Conservation (phyloP, 2,113 vertebrate species). For the Catharus minimus region DNA sequence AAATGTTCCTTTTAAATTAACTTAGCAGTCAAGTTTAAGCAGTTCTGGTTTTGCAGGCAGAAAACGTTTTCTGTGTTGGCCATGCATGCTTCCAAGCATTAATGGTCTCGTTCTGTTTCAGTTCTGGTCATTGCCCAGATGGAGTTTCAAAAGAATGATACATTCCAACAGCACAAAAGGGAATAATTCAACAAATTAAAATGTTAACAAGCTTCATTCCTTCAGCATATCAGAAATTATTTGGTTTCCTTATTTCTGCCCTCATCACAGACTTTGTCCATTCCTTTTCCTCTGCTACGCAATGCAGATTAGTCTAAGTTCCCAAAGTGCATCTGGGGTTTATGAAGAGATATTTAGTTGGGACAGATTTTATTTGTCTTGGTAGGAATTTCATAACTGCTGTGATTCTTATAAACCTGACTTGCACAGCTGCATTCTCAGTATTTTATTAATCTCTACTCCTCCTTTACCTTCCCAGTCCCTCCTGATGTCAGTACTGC, state of each 20-base stretch:
- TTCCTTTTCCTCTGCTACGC: not conserved
- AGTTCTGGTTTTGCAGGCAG: not conserved
- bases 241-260: not conserved
- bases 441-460: not conserved
- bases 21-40: not conserved
- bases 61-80: not conserved
- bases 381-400: not conserved
- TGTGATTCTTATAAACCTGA: not conserved
- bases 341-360: not conserved
- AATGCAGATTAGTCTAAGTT: not conserved
- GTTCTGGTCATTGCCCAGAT: conserved; percentile 17
- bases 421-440: not conserved
- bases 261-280: not conserved
- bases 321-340: not conserved
- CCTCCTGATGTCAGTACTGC: not conserved
- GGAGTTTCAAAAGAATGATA: not conserved
- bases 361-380: not conserved
- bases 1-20: conserved; percentile 15
- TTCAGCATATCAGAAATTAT: not conserved
- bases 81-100: not conserved
- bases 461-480: not conserved
- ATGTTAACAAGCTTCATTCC: conserved; percentile 10
- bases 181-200: conserved; percentile 26
- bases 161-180: not conserved
- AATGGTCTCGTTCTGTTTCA: not conserved